Evolutionary conservation across 2,113 vertebrate genomes (phyloP).

Genomic region (Neogobius melanostomus): DNA sequence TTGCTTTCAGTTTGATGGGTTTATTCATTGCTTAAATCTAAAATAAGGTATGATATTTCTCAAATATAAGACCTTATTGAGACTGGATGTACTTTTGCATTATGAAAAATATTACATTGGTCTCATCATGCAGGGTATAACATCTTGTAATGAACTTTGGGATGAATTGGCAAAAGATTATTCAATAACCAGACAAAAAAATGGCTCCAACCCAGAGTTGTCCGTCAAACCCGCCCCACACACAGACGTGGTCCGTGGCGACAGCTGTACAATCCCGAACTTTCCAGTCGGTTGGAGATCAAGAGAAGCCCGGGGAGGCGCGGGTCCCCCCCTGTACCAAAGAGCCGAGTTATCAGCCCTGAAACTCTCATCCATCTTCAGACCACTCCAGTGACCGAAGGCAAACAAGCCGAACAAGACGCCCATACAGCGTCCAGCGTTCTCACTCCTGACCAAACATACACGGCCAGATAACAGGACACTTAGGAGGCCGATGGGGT

Average conservation of each 20-base stretch:
- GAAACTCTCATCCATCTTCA: constrained; percentile 76
- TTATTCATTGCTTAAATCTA: too few relatives aligned
- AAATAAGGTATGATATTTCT: too few relatives aligned
- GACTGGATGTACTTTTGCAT: too few relatives aligned
- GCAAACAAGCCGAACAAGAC: constrained; percentile 74
- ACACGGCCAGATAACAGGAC: constrained; percentile 66
- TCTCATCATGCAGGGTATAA: too few relatives aligned
- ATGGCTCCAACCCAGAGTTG: constrained; percentile 28
- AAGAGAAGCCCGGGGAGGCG: constrained; percentile 51
- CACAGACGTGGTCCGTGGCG: constrained; percentile 59
- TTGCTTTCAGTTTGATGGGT: too few relatives aligned
- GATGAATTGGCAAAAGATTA: too few relatives aligned
- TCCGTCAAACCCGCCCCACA: constrained; percentile 56
- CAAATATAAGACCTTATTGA: too few relatives aligned
- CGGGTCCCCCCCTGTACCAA: constrained; percentile 40
- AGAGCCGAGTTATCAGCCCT: constrained; percentile 52
- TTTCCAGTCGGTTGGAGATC: constrained; percentile 66
- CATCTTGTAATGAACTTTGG: too few relatives aligned
- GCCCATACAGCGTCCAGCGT: constrained; percentile 60
- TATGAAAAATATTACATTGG: too few relatives aligned
- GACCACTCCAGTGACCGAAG: constrained; percentile 63
- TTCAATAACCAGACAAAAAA: too few relatives aligned
- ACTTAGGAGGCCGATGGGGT: constrained; percentile 44
- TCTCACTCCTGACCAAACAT: constrained; percentile 52
- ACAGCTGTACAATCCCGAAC: constrained; percentile 52